Percentiles rank a stretch among this genome's conserved stretches.
Conservation (phyloP, 2,888 invertebrate genomes). For the Apamea epomidion region DNA sequence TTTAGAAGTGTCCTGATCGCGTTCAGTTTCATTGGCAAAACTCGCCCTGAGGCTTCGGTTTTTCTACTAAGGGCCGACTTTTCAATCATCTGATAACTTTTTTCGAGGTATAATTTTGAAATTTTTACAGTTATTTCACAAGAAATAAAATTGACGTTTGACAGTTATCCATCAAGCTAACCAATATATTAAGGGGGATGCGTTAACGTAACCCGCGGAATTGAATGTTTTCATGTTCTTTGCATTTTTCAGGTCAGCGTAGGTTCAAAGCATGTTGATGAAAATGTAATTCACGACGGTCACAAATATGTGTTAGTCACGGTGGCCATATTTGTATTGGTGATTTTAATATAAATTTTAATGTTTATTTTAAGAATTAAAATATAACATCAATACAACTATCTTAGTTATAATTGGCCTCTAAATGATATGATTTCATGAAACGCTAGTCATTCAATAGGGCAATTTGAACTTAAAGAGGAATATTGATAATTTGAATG, state of each 20-base stretch:
- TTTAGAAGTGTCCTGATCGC: background rate
- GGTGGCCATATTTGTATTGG: no score
- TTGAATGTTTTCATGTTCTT: no score
- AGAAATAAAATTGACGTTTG: no score
- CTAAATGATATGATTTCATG: background rate
- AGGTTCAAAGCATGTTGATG: no score
- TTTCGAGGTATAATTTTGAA: no score
- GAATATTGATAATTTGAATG: background rate
- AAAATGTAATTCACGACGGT: background rate
- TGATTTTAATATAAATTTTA: no score
- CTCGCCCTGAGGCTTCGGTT: background rate
- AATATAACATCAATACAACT: background rate
- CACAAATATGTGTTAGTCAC: no score
- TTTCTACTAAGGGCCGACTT: background rate
- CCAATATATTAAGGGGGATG: background rate
- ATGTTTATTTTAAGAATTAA: no score
- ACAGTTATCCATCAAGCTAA: background rate
- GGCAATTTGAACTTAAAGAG: background rate
- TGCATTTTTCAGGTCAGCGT: no score
- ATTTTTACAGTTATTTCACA: no score
- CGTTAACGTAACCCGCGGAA: background rate
- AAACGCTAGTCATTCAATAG: no score
- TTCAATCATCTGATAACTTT: no score
- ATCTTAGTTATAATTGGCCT: background rate
- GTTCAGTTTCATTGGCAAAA: background rate